phyloP scores from a whole-genome alignment of 2,797 vertebrate genomes.

The Echeneis naucrates region DNA sequence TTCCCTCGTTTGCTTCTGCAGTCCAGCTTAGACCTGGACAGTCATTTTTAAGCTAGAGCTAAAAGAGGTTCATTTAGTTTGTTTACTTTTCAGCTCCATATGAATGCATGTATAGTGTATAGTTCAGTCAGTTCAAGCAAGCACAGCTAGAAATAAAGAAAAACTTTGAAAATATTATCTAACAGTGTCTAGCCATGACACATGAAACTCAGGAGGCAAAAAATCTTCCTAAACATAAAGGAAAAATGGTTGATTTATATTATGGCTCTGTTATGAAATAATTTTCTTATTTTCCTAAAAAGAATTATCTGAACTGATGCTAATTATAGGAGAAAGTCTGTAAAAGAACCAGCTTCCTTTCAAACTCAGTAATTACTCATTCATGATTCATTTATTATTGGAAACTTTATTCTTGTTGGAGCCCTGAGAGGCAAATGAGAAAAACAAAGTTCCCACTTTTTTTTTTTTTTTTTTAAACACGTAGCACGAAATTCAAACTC shows the following conservation, averaged over 20 bases:
- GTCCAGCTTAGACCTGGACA: constrained; percentile 45
- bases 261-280: neutral
- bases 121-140: too few species aligned
- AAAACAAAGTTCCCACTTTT: too few species aligned
- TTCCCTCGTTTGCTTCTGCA: constrained; percentile 38
- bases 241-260: neutral
- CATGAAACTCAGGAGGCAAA: neutral
- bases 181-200: neutral
- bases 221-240: neutral
- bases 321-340: neutral
- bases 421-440: too few species aligned
- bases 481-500: too few species aligned
- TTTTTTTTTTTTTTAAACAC: too few species aligned
- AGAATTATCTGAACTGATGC: neutral
- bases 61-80: neutral
- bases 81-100: neutral
- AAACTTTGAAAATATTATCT: neutral
- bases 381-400: neutral
- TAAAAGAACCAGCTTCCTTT: neutral
- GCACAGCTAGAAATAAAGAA: too few species aligned
- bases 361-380: neutral
- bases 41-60: constrained; percentile 27
- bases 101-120: too few species aligned
- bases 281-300: neutral
- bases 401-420: neutral